These are phyloP conservation scores for Himantopus leucocephalus DNA, from an alignment of 2,113 vertebrate species.

Conservation along the genomic window DNA sequence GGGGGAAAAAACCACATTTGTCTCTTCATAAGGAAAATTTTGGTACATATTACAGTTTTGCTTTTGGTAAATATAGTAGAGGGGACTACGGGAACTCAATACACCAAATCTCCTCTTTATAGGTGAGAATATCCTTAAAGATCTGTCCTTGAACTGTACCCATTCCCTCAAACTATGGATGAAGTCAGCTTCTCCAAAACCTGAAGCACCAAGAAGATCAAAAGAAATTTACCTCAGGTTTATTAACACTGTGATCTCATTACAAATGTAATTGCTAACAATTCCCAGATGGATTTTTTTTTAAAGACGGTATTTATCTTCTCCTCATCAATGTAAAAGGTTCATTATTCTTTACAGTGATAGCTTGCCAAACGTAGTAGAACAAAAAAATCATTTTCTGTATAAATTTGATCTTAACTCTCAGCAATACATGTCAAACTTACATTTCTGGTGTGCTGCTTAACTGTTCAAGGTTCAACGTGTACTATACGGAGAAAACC, in stretches of 20 bases:
- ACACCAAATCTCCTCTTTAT: background rate
- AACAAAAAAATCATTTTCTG: background rate
- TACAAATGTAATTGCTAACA: background rate
- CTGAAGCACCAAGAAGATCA: background rate
- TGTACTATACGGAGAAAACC: background rate
- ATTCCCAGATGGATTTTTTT: background rate
- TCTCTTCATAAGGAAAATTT: background rate
- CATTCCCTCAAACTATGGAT: background rate
- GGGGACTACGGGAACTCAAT: background rate
- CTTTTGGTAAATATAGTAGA: background rate
- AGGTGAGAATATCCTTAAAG: background rate
- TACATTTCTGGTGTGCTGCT: background rate
- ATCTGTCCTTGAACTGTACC: background rate
- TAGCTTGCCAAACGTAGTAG: background rate
- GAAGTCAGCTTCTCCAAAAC: background rate
- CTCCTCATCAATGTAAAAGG: background rate
- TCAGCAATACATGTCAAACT: background rate
- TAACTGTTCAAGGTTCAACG: background rate
- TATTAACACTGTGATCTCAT: fast-evolving
- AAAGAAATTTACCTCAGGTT: background rate
- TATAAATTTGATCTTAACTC: background rate
- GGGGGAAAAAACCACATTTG: too few relatives aligned
- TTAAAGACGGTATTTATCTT: background rate
- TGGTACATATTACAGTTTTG: background rate
- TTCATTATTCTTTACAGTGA: background rate